phyloP scores from a whole-genome alignment of 92 coral and sea anemone genomes.

The Siderastrea siderea region DNA sequence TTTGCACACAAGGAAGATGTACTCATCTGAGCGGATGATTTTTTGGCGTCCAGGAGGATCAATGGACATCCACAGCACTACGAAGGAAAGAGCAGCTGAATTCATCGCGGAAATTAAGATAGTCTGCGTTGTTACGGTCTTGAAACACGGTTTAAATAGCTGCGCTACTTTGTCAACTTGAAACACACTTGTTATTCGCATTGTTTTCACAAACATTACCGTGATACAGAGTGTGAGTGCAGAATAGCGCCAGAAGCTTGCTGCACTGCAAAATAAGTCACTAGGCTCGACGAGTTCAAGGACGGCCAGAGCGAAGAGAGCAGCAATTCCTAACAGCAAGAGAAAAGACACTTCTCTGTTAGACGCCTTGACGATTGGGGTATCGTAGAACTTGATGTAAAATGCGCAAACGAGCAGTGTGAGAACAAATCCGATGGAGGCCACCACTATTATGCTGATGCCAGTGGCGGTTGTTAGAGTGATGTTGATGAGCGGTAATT shows the following conservation, averaged over 20 bases:
- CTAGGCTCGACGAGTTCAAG: slow-evolving; percentile 48
- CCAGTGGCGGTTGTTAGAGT: slow-evolving; percentile 49
- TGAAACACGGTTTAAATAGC: slow-evolving; percentile 34
- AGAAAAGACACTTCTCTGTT: slow-evolving; percentile 60
- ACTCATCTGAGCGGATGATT: slow-evolving; percentile 46
- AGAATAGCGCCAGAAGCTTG: slow-evolving; percentile 46
- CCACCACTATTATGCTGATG: slow-evolving; percentile 21
- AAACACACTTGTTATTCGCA: slow-evolving; percentile 67
- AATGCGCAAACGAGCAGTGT: slow-evolving; percentile 11
- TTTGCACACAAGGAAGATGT: slow-evolving; percentile 71
- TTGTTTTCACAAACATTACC: slow-evolving; percentile 61
- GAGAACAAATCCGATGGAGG: slow-evolving; percentile 20
- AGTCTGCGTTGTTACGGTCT: slow-evolving; percentile 38
- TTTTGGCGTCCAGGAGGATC: slow-evolving; percentile 72
- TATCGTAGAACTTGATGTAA: slow-evolving; percentile 29
- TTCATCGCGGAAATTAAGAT: slow-evolving; percentile 17
- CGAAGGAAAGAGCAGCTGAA: slow-evolving; percentile 27
- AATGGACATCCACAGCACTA: slow-evolving; percentile 59
- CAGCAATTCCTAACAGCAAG: slow-evolving; percentile 31
- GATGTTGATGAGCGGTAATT: slow-evolving; percentile 55
- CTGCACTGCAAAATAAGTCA: slow-evolving; percentile 16
- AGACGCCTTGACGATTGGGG: slow-evolving; percentile 66
- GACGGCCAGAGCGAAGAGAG: slow-evolving; percentile 39
- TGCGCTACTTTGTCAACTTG: slow-evolving; percentile 40
- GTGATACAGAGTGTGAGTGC: slow-evolving; percentile 41